phyloP scores from a whole-genome alignment of 1,140 invertebrate genomes.

The Hyposmocoma kahamanoa region DNA sequence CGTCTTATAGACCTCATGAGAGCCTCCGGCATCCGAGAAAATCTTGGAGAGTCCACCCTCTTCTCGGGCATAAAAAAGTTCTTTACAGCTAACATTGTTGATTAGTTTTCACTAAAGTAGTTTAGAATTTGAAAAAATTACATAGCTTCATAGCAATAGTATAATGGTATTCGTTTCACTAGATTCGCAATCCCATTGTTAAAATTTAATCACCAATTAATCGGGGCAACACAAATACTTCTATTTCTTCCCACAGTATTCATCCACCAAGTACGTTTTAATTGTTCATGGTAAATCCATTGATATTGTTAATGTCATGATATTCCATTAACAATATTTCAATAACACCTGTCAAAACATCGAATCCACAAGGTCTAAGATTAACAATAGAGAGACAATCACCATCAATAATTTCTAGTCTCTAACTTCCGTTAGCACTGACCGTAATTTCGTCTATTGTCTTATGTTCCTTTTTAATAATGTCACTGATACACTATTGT shows the following conservation, averaged over 20 bases:
- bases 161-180: too few relatives aligned
- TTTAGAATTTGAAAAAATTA: neutral
- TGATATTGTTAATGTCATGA: too few relatives aligned
- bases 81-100: slow-evolving; percentile 76
- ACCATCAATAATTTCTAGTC: neutral
- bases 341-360: neutral
- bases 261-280: too few relatives aligned
- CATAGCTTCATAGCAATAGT: too few relatives aligned
- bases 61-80: slow-evolving; percentile 81
- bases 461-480: slow-evolving; percentile 7
- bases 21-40: slow-evolving; percentile 77
- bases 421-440: neutral
- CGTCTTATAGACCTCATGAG: slow-evolving; percentile 79
- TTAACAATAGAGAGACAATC: slow-evolving; percentile 1
- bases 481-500: slow-evolving; percentile 28
- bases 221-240: too few relatives aligned
- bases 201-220: too few relatives aligned
- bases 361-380: neutral
- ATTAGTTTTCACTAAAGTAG: neutral
- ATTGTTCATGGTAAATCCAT: too few relatives aligned
- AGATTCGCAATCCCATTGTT: too few relatives aligned
- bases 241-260: too few relatives aligned
- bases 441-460: slow-evolving; percentile 1
- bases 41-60: slow-evolving; percentile 73
- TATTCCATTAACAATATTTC: neutral